A percentile compares a stretch with the other conserved stretches of the same genome.
Conservation (phyloP, 2,797 vertebrate genomes). For the Gastrophryne carolinensis region DNA sequence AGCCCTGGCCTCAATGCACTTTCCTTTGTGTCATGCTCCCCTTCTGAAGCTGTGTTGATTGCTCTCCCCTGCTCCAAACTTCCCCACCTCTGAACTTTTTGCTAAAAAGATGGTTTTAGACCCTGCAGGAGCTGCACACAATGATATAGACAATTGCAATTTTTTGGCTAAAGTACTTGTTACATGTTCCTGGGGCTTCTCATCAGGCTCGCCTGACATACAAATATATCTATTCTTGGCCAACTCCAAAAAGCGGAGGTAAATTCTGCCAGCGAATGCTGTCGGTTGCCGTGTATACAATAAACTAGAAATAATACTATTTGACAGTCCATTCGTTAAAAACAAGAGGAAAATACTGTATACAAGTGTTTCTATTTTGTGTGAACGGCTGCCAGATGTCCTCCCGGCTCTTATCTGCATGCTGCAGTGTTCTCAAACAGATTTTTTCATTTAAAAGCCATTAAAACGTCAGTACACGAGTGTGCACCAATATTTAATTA, state of each 20-base stretch:
- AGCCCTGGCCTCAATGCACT: too few relatives aligned
- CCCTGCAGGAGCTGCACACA: too few relatives aligned
- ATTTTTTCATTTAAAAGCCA: constrained; percentile 65
- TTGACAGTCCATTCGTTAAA: constrained; percentile 59
- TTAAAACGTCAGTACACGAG: constrained; percentile 67
- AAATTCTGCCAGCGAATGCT: neutral
- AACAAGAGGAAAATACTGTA: constrained; percentile 52
- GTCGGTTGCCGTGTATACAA: neutral
- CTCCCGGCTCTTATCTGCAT: constrained; percentile 63
- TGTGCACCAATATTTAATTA: constrained; percentile 67
- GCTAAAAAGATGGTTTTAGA: too few relatives aligned
- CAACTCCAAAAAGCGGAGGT: neutral
- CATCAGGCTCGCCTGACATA: neutral
- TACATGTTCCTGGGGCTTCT: neutral
- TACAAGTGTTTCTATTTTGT: constrained; percentile 58
- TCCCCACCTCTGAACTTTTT: too few relatives aligned
- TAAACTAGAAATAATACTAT: constrained; percentile 40
- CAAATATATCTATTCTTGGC: neutral
- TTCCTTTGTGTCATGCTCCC: too few relatives aligned
- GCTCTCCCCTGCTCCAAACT: too few relatives aligned
- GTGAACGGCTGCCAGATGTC: constrained; percentile 64
- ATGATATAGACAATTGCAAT: too few relatives aligned
- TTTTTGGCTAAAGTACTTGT: neutral
- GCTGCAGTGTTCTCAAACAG: constrained; percentile 57
- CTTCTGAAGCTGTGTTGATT: too few relatives aligned